Evolutionary conservation across 2,113 vertebrate species (phyloP), one percentile per base, ranked within the genome.

Genomic region (Zingel zingel): DNA sequence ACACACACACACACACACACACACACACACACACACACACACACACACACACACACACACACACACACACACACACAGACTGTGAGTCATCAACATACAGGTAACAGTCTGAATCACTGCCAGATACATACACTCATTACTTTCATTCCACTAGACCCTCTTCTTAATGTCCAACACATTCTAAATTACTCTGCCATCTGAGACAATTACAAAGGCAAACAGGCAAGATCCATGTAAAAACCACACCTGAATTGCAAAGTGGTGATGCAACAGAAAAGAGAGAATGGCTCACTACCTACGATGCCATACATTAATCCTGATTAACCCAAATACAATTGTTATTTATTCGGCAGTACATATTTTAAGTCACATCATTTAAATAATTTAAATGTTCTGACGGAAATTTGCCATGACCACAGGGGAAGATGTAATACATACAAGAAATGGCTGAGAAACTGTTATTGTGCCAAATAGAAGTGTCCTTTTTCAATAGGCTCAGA

Each of bases 81-180:
- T 36, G 53, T 14, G 63, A 80, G n/a, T 70, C 68, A 48, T 54
- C 27, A 30, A 2, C 72, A 80, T 2, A 74, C 75, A 86, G 74
- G 76, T 78, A 84, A 61, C 61, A 65, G 14, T 71, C 57, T 70
- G 68, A 75, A 45, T 79, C 71, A 59, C 50, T 14, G 47, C 51
- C 72, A 77, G 67, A 68, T 59, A 66, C 64, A 5, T 19, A 27
- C 12, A 21, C 19, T 65, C 23, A 74, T 33, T 56, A 18, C 59
- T 61, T 58, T 59, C 70, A 47, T 53, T 74, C 50, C 23, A 23
- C n/a, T 33, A n/a, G 13, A 69, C 12, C 67, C 9, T 43, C 39
- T 43, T 43, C 9, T 10, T 43, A 43, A 50, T 21, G 33, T 61
- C 69, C 39, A 64, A 57, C 61, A 56, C 36, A 3, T 12, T 58